Base-by-base conservation (phyloP, 37 sponge, comb jelly and placozoan genomes). In the Ianthella basta region DNA sequence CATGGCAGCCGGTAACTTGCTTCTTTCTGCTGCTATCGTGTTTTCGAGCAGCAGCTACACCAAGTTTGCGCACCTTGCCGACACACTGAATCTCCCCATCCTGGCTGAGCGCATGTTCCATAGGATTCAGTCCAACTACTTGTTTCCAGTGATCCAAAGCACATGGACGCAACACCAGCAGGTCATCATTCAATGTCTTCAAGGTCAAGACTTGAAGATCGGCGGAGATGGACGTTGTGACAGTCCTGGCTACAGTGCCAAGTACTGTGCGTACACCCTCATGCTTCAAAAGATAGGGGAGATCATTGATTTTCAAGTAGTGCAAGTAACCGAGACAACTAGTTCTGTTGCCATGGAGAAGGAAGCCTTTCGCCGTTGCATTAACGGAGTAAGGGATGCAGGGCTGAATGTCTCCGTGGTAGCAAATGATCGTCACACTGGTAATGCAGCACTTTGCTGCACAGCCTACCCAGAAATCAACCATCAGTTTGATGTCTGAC, bases 401-500 rank as follows among this genome's bases (percentile, higher is more conserved):
- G 67, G 27, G 64, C 29, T 65, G 39, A 29, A 27, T 67, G 30
- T 63, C 34, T 36, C 83, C 36, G 64, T 64, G 13, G 13, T 66
- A 37, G 66, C 83, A 38, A 64, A 65, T 65, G 83, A 64, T 82
- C 64, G 68, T 24, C 68, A 66, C 68, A 24, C 12, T 25, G 27
- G 13, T 25, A 66, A 24, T 14, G 13, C 60, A 14, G 38, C 63
- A 25, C 14, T 80, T 10, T 64, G 84, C 82, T 84, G 57, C 30
- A 77, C 34, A 56, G 24, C 20, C 23, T 81, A 86, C 27, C 82
- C 82, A 78, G 32, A 35, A 19, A 83, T 83, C 41, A 80, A 83
- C 20, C 87, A 86, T 33, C 87, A 86, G 38, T 86, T n/a, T 81
- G 87, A 86, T 66, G 87, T 86, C 23, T 86, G 87, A 82, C 87